phyloP scores from a whole-genome alignment of 2,797 vertebrate species.

The Hippocampus kuda region DNA sequence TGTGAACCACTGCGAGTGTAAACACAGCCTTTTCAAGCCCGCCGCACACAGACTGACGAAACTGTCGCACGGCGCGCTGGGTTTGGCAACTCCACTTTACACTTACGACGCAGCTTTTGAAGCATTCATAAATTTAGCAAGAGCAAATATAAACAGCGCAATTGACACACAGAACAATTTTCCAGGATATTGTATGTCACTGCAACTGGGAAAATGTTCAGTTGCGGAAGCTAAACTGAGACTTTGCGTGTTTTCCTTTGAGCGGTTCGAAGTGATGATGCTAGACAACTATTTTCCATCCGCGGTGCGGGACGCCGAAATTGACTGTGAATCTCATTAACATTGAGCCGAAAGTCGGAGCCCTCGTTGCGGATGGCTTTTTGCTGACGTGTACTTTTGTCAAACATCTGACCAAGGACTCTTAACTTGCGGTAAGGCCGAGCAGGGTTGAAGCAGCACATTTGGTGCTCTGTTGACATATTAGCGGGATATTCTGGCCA shows the following conservation, averaged over 20 bases:
- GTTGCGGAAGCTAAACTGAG: conserved; percentile 28
- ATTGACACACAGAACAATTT: conserved; percentile 50
- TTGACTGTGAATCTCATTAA: conserved; percentile 49
- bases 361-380: conserved; percentile 55
- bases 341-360: conserved; percentile 58
- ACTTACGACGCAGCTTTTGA: conserved; percentile 44
- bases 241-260: conserved; percentile 52
- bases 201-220: conserved; percentile 61
- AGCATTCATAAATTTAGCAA: conserved; percentile 68
- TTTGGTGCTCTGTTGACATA: conserved; percentile 62
- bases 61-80: background rate
- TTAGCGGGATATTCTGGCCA: conserved; percentile 39
- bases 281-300: conserved; percentile 47
- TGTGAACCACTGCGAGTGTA: background rate
- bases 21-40: background rate
- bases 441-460: conserved; percentile 57
- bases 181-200: conserved; percentile 67
- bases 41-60: background rate
- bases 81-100: background rate
- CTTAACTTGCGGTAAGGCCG: conserved; percentile 56
- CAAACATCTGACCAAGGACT: conserved; percentile 40
- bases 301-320: conserved; percentile 34
- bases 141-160: conserved; percentile 57
- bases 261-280: conserved; percentile 54
- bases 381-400: conserved; percentile 59